Percentiles rank a stretch among this genome's conserved stretches.
These are phyloP conservation scores for Macrochelys suwanniensis DNA, from an alignment of 2,797 vertebrate genomes.

Conservation along the genomic window DNA sequence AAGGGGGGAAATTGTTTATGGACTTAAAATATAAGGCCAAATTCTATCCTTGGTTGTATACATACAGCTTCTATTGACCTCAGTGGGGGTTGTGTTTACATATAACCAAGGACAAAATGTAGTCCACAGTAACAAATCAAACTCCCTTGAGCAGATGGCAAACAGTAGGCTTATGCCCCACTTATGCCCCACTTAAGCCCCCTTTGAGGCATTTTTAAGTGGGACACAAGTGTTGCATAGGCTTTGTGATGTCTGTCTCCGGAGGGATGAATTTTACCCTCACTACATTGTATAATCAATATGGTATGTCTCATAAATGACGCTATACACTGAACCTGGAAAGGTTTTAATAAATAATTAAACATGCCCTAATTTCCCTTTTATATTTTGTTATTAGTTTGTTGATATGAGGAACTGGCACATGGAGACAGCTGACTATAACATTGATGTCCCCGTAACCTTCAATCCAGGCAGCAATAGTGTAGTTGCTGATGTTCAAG, in stretches of 20 bases:
- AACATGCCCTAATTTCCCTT: constrained; percentile 13
- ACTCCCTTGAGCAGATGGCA: neutral
- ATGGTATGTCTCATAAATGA: neutral
- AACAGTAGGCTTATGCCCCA: neutral
- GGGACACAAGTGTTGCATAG: neutral
- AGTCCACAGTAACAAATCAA: neutral
- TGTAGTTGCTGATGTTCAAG: constrained; percentile 93
- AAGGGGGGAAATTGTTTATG: neutral
- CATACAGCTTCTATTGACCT: neutral
- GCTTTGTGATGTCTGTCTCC: neutral
- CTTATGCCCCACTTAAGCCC: fast-evolving
- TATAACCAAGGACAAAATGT: neutral
- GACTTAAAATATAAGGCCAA: neutral
- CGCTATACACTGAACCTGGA: neutral
- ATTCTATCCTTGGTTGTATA: neutral
- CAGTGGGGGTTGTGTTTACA: neutral
- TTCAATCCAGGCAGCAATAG: constrained; percentile 91
- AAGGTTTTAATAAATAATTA: neutral
- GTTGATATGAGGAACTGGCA: constrained; percentile 91
- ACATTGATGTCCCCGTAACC: constrained; percentile 83
- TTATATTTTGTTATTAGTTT: constrained; percentile 82
- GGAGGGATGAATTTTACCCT: neutral
- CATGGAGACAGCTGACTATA: constrained; percentile 83
- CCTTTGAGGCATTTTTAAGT: neutral
- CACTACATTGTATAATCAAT: neutral